A percentile compares a stretch with the other conserved stretches of the same genome.
Evolutionary conservation across 2,113 vertebrate species (phyloP).

Genomic region (Actenoides hombroni): DNA sequence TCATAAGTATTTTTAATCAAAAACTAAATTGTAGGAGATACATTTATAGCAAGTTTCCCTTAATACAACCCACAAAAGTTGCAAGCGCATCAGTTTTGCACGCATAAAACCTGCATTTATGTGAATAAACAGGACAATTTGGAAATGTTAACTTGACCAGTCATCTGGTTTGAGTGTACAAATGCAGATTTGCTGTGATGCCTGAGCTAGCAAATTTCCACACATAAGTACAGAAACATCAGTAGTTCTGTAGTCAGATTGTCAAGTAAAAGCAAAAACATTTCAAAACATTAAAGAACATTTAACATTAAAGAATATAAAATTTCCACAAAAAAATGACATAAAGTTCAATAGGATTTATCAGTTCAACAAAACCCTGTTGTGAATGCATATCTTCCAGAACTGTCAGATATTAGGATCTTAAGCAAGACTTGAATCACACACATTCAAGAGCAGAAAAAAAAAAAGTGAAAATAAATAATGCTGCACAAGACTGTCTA

Average conservation of each 20-base stretch:
- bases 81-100: conserved; percentile 39
- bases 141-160: neutral
- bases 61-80: conserved; percentile 17
- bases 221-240: neutral
- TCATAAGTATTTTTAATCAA: conserved; percentile 61
- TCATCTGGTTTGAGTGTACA: neutral
- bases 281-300: neutral
- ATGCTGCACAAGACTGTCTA: neutral
- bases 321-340: neutral
- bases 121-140: conserved; percentile 14
- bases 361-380: neutral
- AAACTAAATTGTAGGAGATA: conserved; percentile 44
- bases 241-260: neutral
- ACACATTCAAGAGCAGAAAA: neutral
- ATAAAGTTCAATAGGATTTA: neutral
- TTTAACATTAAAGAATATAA: neutral
- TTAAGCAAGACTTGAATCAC: neutral
- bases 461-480: neutral
- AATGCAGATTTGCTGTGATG: neutral
- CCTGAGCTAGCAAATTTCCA: conserved; percentile 3
- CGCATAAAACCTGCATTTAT: neutral
- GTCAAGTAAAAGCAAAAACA: neutral
- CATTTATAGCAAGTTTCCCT: neutral
- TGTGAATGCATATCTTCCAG: neutral
- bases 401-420: neutral